Percentiles rank a stretch among this genome's conserved stretches.
Conservation (phyloP, 2,888 invertebrate species). For the Tetramorium bicarinatum region DNA sequence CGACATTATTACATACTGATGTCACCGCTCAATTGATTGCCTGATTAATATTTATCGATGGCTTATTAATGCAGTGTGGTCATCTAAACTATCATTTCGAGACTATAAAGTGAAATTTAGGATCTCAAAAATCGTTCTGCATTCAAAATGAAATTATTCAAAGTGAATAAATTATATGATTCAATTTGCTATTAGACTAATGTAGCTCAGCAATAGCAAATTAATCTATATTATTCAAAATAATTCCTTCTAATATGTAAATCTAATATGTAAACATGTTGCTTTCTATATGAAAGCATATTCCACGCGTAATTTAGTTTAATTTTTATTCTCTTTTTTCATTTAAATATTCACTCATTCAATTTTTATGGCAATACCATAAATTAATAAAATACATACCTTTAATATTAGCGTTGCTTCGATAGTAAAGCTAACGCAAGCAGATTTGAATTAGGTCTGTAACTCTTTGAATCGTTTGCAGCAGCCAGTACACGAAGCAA, state of each 20-base stretch:
- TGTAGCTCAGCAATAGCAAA: not conserved
- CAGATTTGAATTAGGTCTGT: not conserved
- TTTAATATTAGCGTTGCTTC: not conserved
- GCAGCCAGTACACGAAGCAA: constrained; percentile 20
- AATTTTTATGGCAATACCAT: not conserved
- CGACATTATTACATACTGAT: not conserved
- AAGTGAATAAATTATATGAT: not conserved
- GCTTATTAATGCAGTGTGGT: not conserved
- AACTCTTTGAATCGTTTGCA: not conserved
- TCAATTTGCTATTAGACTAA: not conserved
- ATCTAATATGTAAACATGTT: not conserved
- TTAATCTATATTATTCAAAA: not conserved
- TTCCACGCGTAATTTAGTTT: not conserved
- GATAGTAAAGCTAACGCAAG: not conserved
- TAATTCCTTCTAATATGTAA: not conserved
- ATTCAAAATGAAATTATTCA: not conserved
- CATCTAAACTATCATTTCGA: not conserved
- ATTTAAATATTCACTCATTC: not conserved
- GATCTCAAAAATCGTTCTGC: not conserved
- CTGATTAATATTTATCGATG: constrained; percentile 20
- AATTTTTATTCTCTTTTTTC: not conserved
- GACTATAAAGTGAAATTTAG: not conserved
- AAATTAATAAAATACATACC: not conserved
- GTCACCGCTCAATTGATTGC: not conserved
- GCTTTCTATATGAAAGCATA: not conserved